Percentiles rank a stretch among this genome's conserved stretches.
These are phyloP conservation scores for Paradisaea rubra DNA, from an alignment of 2,113 vertebrate species.

Conservation along the genomic window DNA sequence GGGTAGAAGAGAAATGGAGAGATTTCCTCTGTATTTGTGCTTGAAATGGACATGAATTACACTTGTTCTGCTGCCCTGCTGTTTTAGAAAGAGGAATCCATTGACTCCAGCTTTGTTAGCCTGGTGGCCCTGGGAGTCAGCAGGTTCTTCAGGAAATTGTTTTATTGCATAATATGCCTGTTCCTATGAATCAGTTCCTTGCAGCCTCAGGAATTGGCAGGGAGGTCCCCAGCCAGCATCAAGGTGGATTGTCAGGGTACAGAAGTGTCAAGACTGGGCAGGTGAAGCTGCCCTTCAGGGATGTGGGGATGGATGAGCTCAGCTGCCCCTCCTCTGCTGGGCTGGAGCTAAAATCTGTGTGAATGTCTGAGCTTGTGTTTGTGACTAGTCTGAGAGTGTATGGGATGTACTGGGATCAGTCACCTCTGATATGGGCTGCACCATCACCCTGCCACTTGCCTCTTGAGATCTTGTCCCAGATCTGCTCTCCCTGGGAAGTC, in stretches of 20 bases:
- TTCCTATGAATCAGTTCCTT: not conserved
- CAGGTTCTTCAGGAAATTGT: not conserved
- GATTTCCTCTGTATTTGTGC: not conserved
- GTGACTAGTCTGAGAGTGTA: rapidly evolving
- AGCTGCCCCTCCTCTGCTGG: not conserved
- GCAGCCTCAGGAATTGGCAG: not conserved
- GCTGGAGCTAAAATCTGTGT: not conserved
- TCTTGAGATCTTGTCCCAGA: not conserved
- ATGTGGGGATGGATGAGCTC: not conserved
- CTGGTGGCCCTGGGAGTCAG: not conserved
- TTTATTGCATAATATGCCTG: not conserved
- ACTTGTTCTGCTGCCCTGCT: not conserved
- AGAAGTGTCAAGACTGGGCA: not conserved
- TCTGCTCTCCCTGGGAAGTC: not conserved
- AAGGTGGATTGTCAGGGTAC: not conserved
- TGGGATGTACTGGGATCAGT: not conserved
- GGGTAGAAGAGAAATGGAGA: not conserved
- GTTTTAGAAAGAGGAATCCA: not conserved
- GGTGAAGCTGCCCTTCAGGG: not conserved
- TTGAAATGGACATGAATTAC: not conserved
- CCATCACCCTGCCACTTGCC: not conserved
- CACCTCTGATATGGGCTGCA: not conserved
- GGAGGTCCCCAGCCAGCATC: not conserved
- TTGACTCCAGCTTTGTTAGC: not conserved
- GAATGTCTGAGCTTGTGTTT: not conserved